Evolutionary conservation across 2,888 invertebrate genomes (phyloP).

Genomic region (Cephus runcator): DNA sequence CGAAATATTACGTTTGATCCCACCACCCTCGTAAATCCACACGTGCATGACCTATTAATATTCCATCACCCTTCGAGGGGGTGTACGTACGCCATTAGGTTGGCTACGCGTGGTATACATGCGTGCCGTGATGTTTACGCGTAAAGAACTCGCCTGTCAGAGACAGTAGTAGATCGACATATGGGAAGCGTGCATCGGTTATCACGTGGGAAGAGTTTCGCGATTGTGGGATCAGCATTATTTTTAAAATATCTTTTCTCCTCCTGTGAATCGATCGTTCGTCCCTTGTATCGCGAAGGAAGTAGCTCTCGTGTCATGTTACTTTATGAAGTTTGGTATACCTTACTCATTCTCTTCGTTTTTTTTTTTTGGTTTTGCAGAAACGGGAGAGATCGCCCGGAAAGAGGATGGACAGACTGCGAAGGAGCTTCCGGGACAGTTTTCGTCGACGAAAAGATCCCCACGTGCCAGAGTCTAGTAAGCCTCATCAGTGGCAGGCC

Average conservation of each 20-base stretch:
- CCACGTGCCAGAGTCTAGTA: conserved; percentile 88
- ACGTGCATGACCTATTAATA: conserved; percentile 33
- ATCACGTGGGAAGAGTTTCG: background rate
- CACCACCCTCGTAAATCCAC: conserved; percentile 19
- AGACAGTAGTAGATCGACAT: background rate
- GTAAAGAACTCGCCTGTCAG: background rate
- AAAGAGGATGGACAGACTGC: conserved; percentile 85
- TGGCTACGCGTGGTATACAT: background rate
- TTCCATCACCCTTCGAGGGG: conserved; percentile 20
- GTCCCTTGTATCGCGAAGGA: background rate
- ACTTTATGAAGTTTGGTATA: background rate
- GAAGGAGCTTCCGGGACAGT: conserved; percentile 91
- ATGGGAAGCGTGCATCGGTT: conserved; percentile 4
- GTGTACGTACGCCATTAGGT: background rate
- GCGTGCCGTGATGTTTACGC: background rate
- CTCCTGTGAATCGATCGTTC: background rate
- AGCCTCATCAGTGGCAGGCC: conserved; percentile 98
- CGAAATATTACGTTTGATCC: conserved; percentile 7
- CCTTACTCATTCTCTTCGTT: background rate
- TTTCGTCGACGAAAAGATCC: conserved; percentile 91
- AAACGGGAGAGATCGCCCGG: conserved; percentile 77
- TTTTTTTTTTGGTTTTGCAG: conserved; percentile 56
- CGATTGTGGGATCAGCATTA: background rate
- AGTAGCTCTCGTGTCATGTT: background rate
- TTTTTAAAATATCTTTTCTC: background rate